A percentile compares a stretch with the other conserved stretches of the same genome.
These are phyloP conservation scores for Eutrigla gurnardus DNA, from an alignment of 2,797 vertebrate species.

Conservation along the genomic window DNA sequence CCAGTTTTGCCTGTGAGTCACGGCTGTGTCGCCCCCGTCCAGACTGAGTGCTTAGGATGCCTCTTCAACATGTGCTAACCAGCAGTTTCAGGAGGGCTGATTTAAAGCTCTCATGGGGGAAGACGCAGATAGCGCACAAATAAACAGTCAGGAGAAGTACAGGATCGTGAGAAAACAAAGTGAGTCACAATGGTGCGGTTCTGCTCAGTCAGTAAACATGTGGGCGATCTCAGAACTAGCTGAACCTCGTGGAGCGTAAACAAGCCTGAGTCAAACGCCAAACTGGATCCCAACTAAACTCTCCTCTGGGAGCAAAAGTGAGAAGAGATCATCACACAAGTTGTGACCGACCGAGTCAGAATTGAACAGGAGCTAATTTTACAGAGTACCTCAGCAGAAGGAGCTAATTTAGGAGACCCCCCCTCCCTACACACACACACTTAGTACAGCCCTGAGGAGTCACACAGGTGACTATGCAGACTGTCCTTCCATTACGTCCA, in stretches of 20 bases:
- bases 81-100: conserved; percentile 64
- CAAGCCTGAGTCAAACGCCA: conserved; percentile 16
- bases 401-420: conserved; percentile 61
- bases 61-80: conserved; percentile 69
- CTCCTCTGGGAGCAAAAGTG: conserved; percentile 10
- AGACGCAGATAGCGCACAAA: conserved; percentile 57
- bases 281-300: conserved; percentile 16
- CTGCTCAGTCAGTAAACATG: conserved; percentile 35
- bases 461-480: conserved; percentile 38
- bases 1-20: conserved; percentile 39
- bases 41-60: conserved; percentile 37
- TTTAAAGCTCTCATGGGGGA: conserved; percentile 53
- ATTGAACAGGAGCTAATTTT: conserved; percentile 58
- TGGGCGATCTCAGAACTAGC: conserved; percentile 34
- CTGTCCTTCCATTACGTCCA: conserved; percentile 32
- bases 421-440: neutral
- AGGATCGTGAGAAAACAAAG: conserved; percentile 29
- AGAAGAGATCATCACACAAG: conserved; percentile 32
- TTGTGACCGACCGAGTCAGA: conserved; percentile 43
- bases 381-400: conserved; percentile 57
- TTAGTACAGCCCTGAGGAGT: conserved; percentile 3
- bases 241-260: conserved; percentile 26
- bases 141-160: conserved; percentile 37
- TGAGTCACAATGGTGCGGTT: conserved; percentile 14
- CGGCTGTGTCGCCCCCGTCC: conserved; percentile 23